Evolutionary conservation across 2,113 vertebrate genomes (phyloP).

Genomic region (Cepphus grylle): DNA sequence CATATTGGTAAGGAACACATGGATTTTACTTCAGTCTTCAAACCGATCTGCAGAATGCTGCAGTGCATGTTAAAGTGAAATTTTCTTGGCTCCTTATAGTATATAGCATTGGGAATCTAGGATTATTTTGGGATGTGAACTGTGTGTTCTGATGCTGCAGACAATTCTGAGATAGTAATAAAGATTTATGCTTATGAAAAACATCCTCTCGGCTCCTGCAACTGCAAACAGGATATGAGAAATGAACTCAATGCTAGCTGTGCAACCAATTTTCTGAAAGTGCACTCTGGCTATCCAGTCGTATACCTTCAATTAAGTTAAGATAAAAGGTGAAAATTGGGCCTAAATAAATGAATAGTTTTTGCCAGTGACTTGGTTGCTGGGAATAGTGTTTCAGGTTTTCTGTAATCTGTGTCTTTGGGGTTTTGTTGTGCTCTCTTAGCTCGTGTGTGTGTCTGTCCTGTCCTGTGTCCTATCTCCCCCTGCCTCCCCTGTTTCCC

Average conservation of each 20-base stretch:
- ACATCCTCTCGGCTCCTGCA: background rate
- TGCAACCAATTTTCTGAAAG: background rate
- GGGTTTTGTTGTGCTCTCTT: background rate
- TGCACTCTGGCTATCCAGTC: background rate
- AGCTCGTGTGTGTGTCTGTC: background rate
- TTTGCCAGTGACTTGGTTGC: background rate
- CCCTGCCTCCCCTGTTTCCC: background rate
- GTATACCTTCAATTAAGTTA: background rate
- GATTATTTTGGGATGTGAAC: background rate
- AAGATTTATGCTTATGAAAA: background rate
- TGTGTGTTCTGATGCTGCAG: background rate
- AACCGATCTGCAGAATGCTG: background rate
- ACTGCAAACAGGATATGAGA: background rate
- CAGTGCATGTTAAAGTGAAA: background rate
- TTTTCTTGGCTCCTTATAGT: background rate
- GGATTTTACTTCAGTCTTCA: background rate
- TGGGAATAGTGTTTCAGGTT: background rate
- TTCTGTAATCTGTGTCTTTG: background rate
- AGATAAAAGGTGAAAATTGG: background rate
- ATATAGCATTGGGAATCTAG: background rate
- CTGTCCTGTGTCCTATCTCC: background rate
- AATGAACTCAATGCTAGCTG: background rate
- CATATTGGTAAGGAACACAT: background rate
- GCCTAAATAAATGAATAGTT: background rate
- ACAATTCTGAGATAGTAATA: conserved; percentile 1